phyloP scores from a whole-genome alignment of 2,113 vertebrate genomes.

The Tricholaema leucomelas region DNA sequence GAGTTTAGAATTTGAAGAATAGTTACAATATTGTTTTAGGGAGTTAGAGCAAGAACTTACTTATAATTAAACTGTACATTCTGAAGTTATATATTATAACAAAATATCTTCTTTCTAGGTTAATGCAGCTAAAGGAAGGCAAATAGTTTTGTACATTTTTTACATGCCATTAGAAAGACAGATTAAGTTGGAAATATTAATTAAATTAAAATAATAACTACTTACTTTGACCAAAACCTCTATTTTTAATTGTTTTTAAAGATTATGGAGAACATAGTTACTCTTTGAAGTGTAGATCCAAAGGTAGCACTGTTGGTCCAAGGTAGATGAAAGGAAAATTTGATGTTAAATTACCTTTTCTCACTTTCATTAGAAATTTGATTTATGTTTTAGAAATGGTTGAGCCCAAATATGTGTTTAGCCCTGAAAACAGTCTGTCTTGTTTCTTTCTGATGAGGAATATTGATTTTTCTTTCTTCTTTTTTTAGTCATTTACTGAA shows the following conservation, averaged over 20 bases:
- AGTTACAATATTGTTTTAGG: neutral
- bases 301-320: neutral
- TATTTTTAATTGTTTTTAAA: neutral
- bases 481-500: neutral
- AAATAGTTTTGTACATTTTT: neutral
- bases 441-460: neutral
- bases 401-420: neutral
- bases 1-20: neutral
- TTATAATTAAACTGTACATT: neutral
- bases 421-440: neutral
- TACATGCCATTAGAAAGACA: neutral
- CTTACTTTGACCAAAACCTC: neutral
- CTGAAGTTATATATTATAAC: neutral
- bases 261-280: neutral
- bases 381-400: neutral
- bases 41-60: neutral
- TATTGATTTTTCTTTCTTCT: neutral
- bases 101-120: neutral
- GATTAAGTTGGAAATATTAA: neutral
- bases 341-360: neutral
- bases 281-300: neutral
- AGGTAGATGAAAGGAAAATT: neutral
- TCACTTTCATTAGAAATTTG: neutral
- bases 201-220: neutral
- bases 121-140: neutral